Conservation (phyloP, 2,113 vertebrate genomes). For the Serinus canaria region DNA sequence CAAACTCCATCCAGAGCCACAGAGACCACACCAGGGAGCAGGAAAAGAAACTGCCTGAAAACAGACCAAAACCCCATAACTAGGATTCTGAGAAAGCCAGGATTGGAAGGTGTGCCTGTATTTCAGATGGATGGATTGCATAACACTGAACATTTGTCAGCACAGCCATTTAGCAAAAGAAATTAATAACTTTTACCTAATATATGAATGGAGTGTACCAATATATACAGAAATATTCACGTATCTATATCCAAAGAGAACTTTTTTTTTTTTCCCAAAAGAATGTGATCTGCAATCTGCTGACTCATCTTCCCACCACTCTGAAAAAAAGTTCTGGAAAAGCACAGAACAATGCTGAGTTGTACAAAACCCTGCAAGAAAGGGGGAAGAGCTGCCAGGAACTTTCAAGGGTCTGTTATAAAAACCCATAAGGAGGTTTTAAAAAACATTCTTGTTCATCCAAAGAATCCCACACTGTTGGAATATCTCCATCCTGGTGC, state of each 20-base stretch:
- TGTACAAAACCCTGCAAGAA: not conserved
- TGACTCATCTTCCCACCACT: not conserved
- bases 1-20: not conserved
- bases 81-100: not conserved
- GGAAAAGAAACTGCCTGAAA: not conserved
- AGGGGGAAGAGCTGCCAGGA: not conserved
- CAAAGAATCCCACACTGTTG: not conserved
- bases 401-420: not conserved
- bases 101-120: not conserved
- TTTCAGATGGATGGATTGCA: not conserved
- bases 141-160: not conserved
- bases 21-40: not conserved
- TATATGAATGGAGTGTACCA: not conserved
- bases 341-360: constrained; percentile 1
- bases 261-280: not conserved
- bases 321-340: not conserved
- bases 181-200: not conserved
- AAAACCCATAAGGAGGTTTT: not conserved
- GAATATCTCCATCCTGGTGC: not conserved
- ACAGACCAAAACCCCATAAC: fast-evolving
- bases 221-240: not conserved
- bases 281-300: not conserved
- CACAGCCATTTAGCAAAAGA: not conserved
- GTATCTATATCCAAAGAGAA: not conserved
- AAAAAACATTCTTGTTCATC: not conserved